Base-by-base conservation (phyloP, 1,140 invertebrate genomes). In the Meloidogyne floridensis region DNA sequence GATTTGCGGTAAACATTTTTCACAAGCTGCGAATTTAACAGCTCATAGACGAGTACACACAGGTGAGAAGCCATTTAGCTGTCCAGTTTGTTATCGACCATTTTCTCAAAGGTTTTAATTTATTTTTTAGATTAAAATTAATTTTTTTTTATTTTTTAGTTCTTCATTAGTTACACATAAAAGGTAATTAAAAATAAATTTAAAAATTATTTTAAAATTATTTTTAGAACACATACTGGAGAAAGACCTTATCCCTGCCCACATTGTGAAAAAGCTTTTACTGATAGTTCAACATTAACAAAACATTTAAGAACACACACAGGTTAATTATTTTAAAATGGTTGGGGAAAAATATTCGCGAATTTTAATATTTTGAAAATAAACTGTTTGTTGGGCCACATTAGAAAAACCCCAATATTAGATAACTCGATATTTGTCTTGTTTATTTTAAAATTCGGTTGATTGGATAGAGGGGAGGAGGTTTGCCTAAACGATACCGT, bases 61-160 rank as follows among this genome's bases (percentile, higher is more conserved):
- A 56, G 92, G 88, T 32, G 91, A 92, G 72, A 94, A 95, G 83
- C 95, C 96, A 78, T 96, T 94, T 89, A 93, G 94, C 80, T 99
- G 97, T 92, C 94, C 95, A 9, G 95, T 98, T 80, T 99, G 97
- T 91, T 95, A 97, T 88, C 92, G 96, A 80, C 93, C 95, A 77
- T 96, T 95, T 89, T 94, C 94, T 0, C 94, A 94, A 87, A 74
- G 72, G 72, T 93, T 42, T 42, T 53, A 32, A 15, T 15, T 77
- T n/a, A n/a, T 43, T 54, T n/a, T 93, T 78, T 32, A 1, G 2
- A 32, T 1, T 32, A 32, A 72, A 54, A 73, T 18, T n/a, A 6
- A 7, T 15, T 59, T n/a, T 6, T 72, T n/a, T n/a, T 6, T 42
- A 18, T 32, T 42, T 56, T 80, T 80, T n/a, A 84, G 82, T 65